Conservation (phyloP, 1,140 invertebrate species). For the Cecropterus lyciades region DNA sequence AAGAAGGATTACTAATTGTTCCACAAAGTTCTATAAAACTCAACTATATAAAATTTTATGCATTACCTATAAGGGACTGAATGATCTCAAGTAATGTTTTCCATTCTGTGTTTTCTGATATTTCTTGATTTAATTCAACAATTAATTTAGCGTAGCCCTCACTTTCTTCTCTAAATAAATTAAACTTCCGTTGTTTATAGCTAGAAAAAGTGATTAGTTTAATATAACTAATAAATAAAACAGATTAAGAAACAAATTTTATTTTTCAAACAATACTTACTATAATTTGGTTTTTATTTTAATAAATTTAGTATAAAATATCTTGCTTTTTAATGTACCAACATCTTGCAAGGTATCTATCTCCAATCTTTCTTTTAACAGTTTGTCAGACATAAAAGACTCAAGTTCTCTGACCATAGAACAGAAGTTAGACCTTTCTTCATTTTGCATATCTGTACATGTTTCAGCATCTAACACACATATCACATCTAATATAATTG, state of each 20-base stretch:
- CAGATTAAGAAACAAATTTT: not conserved
- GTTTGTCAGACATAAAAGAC: constrained; percentile 92
- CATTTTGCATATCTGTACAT: constrained; percentile 85
- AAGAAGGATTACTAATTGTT: not conserved
- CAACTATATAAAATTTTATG: not conserved
- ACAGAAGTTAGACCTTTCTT: constrained; percentile 90
- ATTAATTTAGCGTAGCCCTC: constrained; percentile 99
- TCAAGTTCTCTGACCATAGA: constrained; percentile 91
- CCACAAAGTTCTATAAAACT: too few relatives aligned
- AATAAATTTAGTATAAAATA: constrained; percentile 98
- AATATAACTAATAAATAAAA: too few relatives aligned
- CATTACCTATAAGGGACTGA: constrained; percentile 95
- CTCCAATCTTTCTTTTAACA: constrained; percentile 96
- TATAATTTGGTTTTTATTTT: constrained; percentile 99
- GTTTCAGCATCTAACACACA: constrained; percentile 92
- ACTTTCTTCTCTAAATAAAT: constrained; percentile 98
- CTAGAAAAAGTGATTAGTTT: constrained; percentile 90
- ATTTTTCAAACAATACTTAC: constrained; percentile 87
- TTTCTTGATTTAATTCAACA: constrained; percentile 96
- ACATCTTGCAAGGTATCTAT: constrained; percentile 96
- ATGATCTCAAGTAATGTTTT: constrained; percentile 92
- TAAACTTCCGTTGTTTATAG: constrained; percentile 99
- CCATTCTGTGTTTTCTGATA: constrained; percentile 87
- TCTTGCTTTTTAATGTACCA: constrained; percentile 95
- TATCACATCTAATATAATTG: constrained; percentile 91